These are phyloP conservation scores for Apistogramma diplotaenia DNA, from an alignment of 2,113 vertebrate species.

Conservation along the genomic window DNA sequence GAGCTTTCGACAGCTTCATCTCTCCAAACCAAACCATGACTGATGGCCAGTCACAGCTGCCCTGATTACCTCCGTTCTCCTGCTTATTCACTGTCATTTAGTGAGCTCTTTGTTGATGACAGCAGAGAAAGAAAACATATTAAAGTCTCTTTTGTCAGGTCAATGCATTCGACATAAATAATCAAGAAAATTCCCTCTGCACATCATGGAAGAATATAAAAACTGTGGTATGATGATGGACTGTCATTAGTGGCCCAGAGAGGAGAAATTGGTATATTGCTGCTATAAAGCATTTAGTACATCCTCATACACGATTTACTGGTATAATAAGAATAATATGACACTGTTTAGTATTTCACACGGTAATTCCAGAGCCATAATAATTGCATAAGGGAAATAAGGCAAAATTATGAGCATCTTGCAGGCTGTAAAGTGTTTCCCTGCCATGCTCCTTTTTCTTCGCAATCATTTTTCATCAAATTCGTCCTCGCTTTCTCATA, in stretches of 20 bases:
- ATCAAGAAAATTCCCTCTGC: background rate
- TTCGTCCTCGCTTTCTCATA: background rate
- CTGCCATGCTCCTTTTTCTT: background rate
- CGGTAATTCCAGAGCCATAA: background rate
- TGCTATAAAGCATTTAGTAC: background rate
- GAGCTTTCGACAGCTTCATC: conserved; percentile 10
- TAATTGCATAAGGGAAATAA: background rate
- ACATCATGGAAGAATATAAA: background rate
- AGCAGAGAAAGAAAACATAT: background rate
- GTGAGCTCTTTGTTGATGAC: background rate
- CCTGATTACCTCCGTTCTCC: background rate
- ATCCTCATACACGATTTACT: background rate
- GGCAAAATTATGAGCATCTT: background rate
- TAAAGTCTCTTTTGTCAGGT: background rate
- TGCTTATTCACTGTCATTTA: background rate
- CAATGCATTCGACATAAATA: background rate
- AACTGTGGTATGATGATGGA: background rate
- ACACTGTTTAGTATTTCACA: background rate
- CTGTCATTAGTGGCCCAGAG: background rate
- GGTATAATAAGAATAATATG: background rate
- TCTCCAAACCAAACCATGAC: background rate
- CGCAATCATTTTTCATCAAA: background rate
- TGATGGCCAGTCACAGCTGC: background rate
- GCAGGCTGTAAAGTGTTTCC: background rate
- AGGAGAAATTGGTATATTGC: background rate